Conservation (phyloP, 2,888 invertebrate species). For the Agrochola circellaris region DNA sequence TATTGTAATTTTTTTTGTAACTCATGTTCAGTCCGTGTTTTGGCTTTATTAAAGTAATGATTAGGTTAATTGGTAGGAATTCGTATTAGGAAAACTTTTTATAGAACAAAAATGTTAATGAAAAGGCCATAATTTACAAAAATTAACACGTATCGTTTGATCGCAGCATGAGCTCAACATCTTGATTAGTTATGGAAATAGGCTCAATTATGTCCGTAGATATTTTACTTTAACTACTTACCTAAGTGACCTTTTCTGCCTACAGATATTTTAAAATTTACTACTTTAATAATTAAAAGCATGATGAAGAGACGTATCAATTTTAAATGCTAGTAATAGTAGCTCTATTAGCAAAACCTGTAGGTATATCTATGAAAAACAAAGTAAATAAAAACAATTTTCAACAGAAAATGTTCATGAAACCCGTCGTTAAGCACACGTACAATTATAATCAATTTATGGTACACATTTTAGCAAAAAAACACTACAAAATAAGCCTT, state of each 20-base stretch:
- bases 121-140: slow-evolving; percentile 46
- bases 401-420: background rate
- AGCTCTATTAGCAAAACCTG: background rate
- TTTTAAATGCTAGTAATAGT: background rate
- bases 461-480: background rate
- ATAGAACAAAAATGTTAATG: slow-evolving; percentile 52
- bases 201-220: slow-evolving; percentile 40
- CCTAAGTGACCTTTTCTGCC: slow-evolving; percentile 39
- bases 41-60: slow-evolving; percentile 9
- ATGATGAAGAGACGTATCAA: background rate
- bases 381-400: background rate
- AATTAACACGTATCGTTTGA: slow-evolving; percentile 61
- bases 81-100: slow-evolving; percentile 23
- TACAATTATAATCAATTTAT: background rate
- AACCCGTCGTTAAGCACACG: background rate
- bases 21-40: slow-evolving; percentile 7
- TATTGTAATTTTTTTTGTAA: background rate
- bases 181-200: slow-evolving; percentile 66
- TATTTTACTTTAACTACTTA: slow-evolving; percentile 52
- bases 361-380: no score
- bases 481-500: slow-evolving; percentile 3
- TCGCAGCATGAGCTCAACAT: slow-evolving; percentile 65
- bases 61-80: slow-evolving; percentile 33
- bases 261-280: slow-evolving; percentile 42
- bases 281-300: slow-evolving; percentile 16